phyloP scores from a whole-genome alignment of 2,888 invertebrate species.

The Tipula vernalis region DNA sequence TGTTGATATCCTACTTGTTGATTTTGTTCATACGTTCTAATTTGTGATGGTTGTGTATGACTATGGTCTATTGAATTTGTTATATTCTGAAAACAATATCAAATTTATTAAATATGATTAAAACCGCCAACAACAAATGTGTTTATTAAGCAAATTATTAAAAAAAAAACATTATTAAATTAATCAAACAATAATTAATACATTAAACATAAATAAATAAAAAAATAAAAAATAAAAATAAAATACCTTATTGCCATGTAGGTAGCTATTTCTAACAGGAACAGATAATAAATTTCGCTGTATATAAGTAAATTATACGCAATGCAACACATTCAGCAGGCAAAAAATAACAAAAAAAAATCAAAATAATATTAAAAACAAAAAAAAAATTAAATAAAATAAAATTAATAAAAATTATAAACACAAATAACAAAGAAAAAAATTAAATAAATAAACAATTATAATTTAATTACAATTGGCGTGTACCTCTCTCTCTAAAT shows the following conservation, averaged over 20 bases:
- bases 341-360: conserved; percentile 32
- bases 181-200: conserved; percentile 12
- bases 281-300: conserved; percentile 82
- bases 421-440: conserved; percentile 19
- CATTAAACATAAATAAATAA: conserved; percentile 20
- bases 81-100: background rate
- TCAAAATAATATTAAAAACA: conserved; percentile 38
- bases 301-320: conserved; percentile 33
- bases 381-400: conserved; percentile 19
- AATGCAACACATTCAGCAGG: conserved; percentile 37
- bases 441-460: conserved; percentile 19
- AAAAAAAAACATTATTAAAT: background rate
- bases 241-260: conserved; percentile 66
- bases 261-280: conserved; percentile 74
- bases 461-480: conserved; percentile 12
- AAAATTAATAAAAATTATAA: conserved; percentile 13
- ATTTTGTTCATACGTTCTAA: conserved; percentile 11
- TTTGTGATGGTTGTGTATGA: conserved; percentile 15
- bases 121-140: background rate
- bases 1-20: conserved; percentile 22
- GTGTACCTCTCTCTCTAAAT: background rate
- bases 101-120: background rate
- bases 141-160: background rate
- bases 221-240: conserved; percentile 32
- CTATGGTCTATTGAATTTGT: conserved; percentile 8